Percentiles rank a stretch among this genome's conserved stretches.
These are phyloP conservation scores for Tiaroga cobitis DNA, from an alignment of 2,797 vertebrate genomes.

Conservation along the genomic window DNA sequence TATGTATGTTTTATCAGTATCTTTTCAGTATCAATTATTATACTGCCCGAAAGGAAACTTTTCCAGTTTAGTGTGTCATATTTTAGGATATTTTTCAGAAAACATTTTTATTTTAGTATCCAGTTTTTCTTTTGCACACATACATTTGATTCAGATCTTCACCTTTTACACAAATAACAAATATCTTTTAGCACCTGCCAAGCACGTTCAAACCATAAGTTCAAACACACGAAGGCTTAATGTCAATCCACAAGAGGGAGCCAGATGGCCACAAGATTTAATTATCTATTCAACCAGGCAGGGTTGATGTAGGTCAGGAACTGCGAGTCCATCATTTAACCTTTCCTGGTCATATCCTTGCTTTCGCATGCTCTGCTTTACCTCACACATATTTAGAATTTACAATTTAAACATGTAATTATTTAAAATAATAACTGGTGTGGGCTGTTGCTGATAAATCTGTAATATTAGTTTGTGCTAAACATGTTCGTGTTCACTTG, in stretches of 20 bases:
- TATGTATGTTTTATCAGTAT: too few relatives aligned
- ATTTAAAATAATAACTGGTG: not conserved
- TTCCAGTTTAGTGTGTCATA: too few relatives aligned
- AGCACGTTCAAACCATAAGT: not conserved
- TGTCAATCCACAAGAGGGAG: constrained; percentile 27
- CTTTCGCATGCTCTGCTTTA: not conserved
- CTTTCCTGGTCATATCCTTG: not conserved
- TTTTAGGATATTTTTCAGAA: too few relatives aligned
- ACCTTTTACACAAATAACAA: not conserved
- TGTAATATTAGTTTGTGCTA: not conserved
- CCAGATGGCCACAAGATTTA: not conserved
- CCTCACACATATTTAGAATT: not conserved
- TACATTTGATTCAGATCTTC: not conserved
- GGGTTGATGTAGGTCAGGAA: constrained; percentile 1
- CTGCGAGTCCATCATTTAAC: not conserved
- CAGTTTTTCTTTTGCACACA: not conserved
- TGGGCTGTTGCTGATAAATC: not conserved
- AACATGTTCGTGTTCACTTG: too few relatives aligned
- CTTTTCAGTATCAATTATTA: too few relatives aligned
- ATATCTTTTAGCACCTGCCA: too few relatives aligned
- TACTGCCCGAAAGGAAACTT: too few relatives aligned
- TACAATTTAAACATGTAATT: too few relatives aligned
- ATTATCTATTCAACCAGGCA: not conserved
- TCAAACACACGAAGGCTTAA: not conserved
- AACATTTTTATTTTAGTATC: too few relatives aligned